Percentiles rank a stretch among this genome's conserved stretches.
Evolutionary conservation across 2,797 vertebrate genomes (phyloP).

Genomic region (Micromesistius poutassou): DNA sequence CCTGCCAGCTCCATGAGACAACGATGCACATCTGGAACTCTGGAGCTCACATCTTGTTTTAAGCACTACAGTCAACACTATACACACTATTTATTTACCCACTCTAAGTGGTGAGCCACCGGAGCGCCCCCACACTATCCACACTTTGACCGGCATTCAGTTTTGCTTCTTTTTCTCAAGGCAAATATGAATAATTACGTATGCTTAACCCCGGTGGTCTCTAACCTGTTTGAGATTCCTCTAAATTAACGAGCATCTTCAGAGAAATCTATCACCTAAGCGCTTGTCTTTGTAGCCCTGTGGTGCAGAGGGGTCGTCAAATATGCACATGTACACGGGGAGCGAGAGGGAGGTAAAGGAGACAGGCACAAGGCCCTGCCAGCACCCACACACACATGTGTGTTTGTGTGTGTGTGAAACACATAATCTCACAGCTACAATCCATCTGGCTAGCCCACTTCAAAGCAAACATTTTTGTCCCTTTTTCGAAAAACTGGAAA

Average conservation of each 20-base stretch:
- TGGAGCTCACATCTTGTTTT: slow-evolving; percentile 21
- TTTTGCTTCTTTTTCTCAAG: background rate
- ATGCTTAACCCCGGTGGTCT: slow-evolving; percentile 4
- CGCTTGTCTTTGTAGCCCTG: slow-evolving; percentile 35
- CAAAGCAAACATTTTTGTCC: no score
- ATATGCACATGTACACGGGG: background rate
- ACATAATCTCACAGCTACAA: background rate
- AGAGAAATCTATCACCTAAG: slow-evolving; percentile 10
- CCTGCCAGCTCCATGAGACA: slow-evolving; percentile 16
- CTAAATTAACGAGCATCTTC: slow-evolving; percentile 46
- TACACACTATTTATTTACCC: no score
- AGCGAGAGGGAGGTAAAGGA: background rate
- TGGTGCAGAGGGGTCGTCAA: slow-evolving; percentile 12
- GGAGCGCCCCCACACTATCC: no score
- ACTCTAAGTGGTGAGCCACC: no score
- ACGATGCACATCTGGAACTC: slow-evolving; percentile 50
- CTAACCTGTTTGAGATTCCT: slow-evolving; percentile 45
- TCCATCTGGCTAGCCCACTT: no score
- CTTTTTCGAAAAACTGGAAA: background rate
- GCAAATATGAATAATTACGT: slow-evolving; percentile 20
- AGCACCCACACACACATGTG: background rate
- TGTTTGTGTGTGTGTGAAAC: background rate
- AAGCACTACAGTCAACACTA: background rate
- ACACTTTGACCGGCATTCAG: background rate
- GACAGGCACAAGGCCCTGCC: background rate